These are phyloP conservation scores for Microcaecilia unicolor DNA, from an alignment of 2,797 vertebrate species.

Conservation along the genomic window DNA sequence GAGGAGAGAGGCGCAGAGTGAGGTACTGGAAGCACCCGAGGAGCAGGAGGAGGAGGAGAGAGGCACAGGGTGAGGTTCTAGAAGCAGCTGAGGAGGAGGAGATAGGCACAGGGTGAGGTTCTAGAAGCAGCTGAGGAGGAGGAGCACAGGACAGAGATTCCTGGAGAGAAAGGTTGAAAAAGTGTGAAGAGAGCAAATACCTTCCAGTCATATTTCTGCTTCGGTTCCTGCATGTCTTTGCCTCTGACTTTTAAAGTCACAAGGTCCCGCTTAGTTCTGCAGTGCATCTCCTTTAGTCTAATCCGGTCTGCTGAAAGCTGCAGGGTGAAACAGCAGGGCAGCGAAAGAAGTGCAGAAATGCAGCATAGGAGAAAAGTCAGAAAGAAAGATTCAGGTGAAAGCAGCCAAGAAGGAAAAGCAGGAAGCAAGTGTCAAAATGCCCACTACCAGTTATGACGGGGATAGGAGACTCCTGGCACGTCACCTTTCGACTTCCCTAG, in stretches of 20 bases:
- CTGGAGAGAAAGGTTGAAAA: background rate
- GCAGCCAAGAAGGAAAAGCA: constrained; percentile 13
- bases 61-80: too few species aligned
- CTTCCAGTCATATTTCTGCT: constrained; percentile 80
- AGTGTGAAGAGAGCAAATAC: constrained; percentile 49
- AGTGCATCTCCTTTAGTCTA: constrained; percentile 75
- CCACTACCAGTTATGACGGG: too few species aligned
- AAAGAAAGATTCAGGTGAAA: constrained; percentile 43
- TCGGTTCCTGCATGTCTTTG: constrained; percentile 71
- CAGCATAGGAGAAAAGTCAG: constrained; percentile 27
- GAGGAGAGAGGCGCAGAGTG: too few species aligned
- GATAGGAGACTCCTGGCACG: too few species aligned
- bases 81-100: too few species aligned
- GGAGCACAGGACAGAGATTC: accelerated
- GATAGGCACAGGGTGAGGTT: too few species aligned
- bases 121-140: background rate
- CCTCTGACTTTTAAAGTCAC: constrained; percentile 76
- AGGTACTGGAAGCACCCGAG: background rate
- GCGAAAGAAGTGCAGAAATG: constrained; percentile 12
- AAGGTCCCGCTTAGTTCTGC: constrained; percentile 84
- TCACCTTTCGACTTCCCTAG: too few species aligned
- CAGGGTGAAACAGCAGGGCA: constrained; percentile 36
- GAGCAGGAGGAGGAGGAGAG: too few species aligned
- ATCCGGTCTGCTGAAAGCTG: constrained; percentile 81
- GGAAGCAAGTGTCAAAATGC: background rate